Evolutionary conservation across 2,888 invertebrate genomes (phyloP), one percentile per base, ranked within the genome.

Genomic region (Desoria tigrina): DNA sequence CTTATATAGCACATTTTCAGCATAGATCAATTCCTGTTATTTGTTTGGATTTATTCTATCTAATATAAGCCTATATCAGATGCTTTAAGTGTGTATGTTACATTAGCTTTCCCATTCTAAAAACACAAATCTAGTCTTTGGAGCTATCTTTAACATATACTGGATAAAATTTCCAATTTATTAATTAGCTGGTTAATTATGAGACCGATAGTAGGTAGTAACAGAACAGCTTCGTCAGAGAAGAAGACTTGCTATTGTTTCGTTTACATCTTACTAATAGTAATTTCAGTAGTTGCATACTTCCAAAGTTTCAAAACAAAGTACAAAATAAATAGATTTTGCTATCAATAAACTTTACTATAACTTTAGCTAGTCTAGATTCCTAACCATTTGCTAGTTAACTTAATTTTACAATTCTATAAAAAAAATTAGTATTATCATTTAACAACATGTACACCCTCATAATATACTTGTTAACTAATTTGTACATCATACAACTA

Each of bases 21-120:
- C 55, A 55, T 55, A 55, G 55, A 55, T 55, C n/a, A 27, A 55
- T 55, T 55, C 55, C 55, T 55, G 32, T 55, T 55, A 55, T 55
- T 55, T 45, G 45, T 18, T 18, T 45, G 16, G 45, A 16, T 21
- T 45, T 45, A 45, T 18, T 45, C 45, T 45, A 45, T 11, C 39
- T n/a, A n/a, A n/a, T n/a, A n/a, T n/a, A n/a, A n/a, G n/a, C 16
- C n/a, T 45, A 21, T 45, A 45, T 18, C 16, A 45, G 6, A 45
- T 45, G 45, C 16, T 45, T n/a, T 45, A 21, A 6, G 16, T 11
- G 21, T 18, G 45, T 45, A 18, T n/a, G n/a, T n/a, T n/a, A 45
- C 45, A 21, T 16, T 45, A 45, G 6, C 16, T 11, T 45, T 45
- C 45, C 4, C 6, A 16, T 45, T 32, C 32, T 18, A 45, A 45